These are phyloP conservation scores for Chondrilla cf. caribensis DNA, from an alignment of 37 sponge, comb jelly and placozoan species.

Conservation along the genomic window DNA sequence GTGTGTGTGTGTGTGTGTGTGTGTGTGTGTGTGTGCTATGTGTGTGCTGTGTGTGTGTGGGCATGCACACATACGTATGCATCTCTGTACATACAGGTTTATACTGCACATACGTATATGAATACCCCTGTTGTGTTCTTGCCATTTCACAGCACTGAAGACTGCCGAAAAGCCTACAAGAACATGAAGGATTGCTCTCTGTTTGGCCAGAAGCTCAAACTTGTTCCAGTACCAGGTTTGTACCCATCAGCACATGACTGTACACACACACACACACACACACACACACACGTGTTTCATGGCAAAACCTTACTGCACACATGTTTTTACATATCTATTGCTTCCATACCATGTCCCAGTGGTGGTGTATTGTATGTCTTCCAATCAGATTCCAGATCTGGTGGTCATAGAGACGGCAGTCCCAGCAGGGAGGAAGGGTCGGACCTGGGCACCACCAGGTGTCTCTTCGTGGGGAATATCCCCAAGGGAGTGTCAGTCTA, in stretches of 20 bases:
- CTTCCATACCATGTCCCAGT: not conserved
- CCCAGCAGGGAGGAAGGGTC: not conserved
- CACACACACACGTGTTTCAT: no score
- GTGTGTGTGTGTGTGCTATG: no score
- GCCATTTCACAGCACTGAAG: constrained; percentile 25
- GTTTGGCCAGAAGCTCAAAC: constrained; percentile 62
- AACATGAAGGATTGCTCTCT: constrained; percentile 27
- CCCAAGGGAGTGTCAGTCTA: constrained; percentile 66
- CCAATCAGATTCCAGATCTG: not conserved
- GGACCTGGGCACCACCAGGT: constrained; percentile 58
- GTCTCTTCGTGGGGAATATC: constrained; percentile 87
- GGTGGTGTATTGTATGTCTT: no score
- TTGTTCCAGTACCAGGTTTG: constrained; percentile 11
- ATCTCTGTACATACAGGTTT: no score
- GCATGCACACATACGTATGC: no score
- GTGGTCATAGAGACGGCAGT: not conserved
- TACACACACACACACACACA: no score
- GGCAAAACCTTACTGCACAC: not conserved
- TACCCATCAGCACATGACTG: no score
- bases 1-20: no score
- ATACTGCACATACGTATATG: not conserved
- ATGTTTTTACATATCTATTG: not conserved
- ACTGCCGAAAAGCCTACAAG: constrained; percentile 31
- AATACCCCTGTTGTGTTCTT: not conserved
- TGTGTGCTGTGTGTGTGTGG: not conserved